phyloP scores from a whole-genome alignment of 1,140 invertebrate genomes.

The Ericerus pela region DNA sequence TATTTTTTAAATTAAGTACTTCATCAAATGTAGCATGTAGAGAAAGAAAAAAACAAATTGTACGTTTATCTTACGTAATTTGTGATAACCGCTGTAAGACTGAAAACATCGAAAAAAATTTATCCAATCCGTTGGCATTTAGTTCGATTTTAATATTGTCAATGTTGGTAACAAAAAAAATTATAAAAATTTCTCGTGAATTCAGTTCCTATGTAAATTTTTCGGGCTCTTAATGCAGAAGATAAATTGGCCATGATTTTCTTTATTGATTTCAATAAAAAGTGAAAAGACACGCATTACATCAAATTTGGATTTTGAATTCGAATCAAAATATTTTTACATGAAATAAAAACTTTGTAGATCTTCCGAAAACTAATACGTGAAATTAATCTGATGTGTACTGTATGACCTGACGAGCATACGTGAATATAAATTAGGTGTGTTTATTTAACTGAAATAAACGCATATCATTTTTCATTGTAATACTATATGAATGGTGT shows the following conservation, averaged over 20 bases:
- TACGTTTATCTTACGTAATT: constrained; percentile 8
- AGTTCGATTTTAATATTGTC: neutral
- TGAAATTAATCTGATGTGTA: neutral
- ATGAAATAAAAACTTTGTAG: neutral
- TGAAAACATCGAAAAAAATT: constrained; percentile 9
- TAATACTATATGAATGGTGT: neutral
- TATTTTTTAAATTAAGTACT: too few species aligned
- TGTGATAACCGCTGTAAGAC: constrained; percentile 8
- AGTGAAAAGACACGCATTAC: neutral
- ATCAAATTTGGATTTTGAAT: too few species aligned
- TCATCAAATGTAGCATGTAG: constrained; percentile 4
- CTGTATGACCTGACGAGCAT: neutral
- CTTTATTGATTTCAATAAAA: too few species aligned
- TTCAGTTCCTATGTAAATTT: constrained; percentile 3
- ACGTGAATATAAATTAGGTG: neutral
- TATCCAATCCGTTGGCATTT: neutral
- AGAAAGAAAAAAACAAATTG: too few species aligned
- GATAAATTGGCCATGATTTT: too few species aligned
- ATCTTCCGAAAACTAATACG: neutral
- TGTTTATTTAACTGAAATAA: constrained; percentile 5
- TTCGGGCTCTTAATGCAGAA: too few species aligned
- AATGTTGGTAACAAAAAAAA: too few species aligned
- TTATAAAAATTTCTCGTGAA: neutral
- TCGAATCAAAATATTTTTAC: neutral
- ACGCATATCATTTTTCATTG: constrained; percentile 6